Evolutionary conservation across 2,113 vertebrate genomes (phyloP).

Genomic region (Neodontobutis hainanensis): DNA sequence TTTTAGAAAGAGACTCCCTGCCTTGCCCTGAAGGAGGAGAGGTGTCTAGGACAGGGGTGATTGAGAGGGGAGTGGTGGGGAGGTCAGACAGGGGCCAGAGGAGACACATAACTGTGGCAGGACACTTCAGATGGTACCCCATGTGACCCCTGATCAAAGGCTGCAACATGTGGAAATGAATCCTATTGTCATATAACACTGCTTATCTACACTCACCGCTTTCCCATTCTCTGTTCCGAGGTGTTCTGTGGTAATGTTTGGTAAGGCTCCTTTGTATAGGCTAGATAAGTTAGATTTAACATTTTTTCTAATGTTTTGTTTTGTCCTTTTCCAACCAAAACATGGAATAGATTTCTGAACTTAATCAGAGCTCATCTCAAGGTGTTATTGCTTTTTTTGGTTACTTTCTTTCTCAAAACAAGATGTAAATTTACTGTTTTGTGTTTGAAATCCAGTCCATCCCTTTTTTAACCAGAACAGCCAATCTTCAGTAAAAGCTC

Average conservation of each 20-base stretch:
- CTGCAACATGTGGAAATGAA: slow-evolving; percentile 3
- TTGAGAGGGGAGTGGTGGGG: slow-evolving; percentile 70
- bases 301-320: no score
- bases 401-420: no score
- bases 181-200: not conserved
- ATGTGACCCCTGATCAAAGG: slow-evolving; percentile 47
- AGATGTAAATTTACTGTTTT: no score
- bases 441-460: no score
- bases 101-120: slow-evolving; percentile 58
- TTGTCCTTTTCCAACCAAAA: no score
- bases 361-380: no score
- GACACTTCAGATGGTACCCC: slow-evolving; percentile 38
- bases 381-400: no score
- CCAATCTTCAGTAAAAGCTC: no score
- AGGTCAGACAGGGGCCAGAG: slow-evolving; percentile 73
- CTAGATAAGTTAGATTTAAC: not conserved
- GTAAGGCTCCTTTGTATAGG: not conserved
- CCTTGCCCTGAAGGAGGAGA: slow-evolving; percentile 50
- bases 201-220: not conserved
- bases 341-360: no score
- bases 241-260: not conserved
- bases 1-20: slow-evolving; percentile 49
- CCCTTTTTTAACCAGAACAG: no score
- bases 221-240: not conserved
- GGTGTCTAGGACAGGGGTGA: slow-evolving; percentile 78